Evolutionary conservation across 2,888 invertebrate genomes (phyloP), one percentile per base, ranked within the genome.

Genomic region (Drosophila picticornis): DNA sequence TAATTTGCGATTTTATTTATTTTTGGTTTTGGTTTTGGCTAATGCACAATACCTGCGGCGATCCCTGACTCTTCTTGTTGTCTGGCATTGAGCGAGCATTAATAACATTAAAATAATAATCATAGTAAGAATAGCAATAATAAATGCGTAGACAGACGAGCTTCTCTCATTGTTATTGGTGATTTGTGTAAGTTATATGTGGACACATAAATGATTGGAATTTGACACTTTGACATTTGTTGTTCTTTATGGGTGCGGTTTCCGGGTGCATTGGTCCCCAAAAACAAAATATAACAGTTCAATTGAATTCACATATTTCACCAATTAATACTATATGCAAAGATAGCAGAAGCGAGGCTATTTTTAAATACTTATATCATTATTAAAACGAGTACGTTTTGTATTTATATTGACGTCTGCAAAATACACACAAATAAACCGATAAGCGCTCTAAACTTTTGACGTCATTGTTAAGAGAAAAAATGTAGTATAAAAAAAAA

Each of bases 181-280:
- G 43, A 66, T 74, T 66, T 57, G 63, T 65, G 46, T 63, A 53
- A 61, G 69, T 65, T 62, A 60, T 77, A 61, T 76, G 58, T 69
- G 70, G 72, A 66, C 76, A 13, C 71, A 67, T 51, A 65, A 56
- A 79, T 72, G 71, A 66, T 67, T 75, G 77, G 75, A 81, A 85
- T 85, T 86, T 86, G 84, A 88, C 88, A 79, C 77, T 75, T 82
- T 82, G 80, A 77, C 84, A 69, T 78, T 75, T 80, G 34, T 55
- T 53, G 72, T 66, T 57, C 69, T 80, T 75, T 64, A 68, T 66
- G 50, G 65, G 2, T 31, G 34, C 11, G 19, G 25, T 56, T 75
- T 75, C 66, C 76, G 75, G 53, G 43, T 55, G 19, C 60, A 57
- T 46, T 40, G n/a, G 16, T 57, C 13, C 3, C 22, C 31, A 29